Evolutionary conservation across 2,797 vertebrate species (phyloP).

Genomic region (Argentina silus): DNA sequence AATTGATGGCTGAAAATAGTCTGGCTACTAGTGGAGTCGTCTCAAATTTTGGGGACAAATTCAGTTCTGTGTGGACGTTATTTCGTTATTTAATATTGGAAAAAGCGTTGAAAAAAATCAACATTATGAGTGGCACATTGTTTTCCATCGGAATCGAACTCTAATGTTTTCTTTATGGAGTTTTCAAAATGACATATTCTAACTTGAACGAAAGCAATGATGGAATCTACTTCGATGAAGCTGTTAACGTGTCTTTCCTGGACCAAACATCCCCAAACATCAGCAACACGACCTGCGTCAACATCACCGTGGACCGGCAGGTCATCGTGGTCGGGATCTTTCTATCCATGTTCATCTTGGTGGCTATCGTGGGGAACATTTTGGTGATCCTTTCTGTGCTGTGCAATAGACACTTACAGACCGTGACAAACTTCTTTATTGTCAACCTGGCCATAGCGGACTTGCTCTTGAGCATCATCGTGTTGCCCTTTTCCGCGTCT

Average conservation of each 20-base stretch:
- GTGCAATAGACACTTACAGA: slow-evolving; percentile 94
- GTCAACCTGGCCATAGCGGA: slow-evolving; percentile 97
- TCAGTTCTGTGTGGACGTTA: neutral
- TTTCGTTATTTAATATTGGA: neutral
- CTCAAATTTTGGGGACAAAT: neutral
- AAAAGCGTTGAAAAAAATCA: slow-evolving; percentile 15
- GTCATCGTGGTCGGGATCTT: slow-evolving; percentile 87
- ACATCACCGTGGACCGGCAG: slow-evolving; percentile 81
- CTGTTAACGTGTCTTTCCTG: slow-evolving; percentile 61
- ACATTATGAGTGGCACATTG: slow-evolving; percentile 13
- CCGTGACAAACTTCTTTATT: slow-evolving; percentile 97
- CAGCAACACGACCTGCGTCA: slow-evolving; percentile 76
- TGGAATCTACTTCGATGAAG: slow-evolving; percentile 77
- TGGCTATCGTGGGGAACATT: slow-evolving; percentile 93
- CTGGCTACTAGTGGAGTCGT: neutral
- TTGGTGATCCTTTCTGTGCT: slow-evolving; percentile 95
- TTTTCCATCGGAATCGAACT: slow-evolving; percentile 50
- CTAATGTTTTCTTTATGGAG: slow-evolving; percentile 79
- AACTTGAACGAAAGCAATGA: slow-evolving; percentile 85
- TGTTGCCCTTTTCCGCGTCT: slow-evolving; percentile 95
- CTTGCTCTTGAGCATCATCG: slow-evolving; percentile 89
- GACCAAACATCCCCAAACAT: slow-evolving; percentile 66
- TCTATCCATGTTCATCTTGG: slow-evolving; percentile 88
- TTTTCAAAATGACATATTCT: slow-evolving; percentile 87
- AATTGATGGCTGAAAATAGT: neutral